Base-by-base conservation (phyloP, 1,140 invertebrate genomes). In the Papilio machaon region DNA sequence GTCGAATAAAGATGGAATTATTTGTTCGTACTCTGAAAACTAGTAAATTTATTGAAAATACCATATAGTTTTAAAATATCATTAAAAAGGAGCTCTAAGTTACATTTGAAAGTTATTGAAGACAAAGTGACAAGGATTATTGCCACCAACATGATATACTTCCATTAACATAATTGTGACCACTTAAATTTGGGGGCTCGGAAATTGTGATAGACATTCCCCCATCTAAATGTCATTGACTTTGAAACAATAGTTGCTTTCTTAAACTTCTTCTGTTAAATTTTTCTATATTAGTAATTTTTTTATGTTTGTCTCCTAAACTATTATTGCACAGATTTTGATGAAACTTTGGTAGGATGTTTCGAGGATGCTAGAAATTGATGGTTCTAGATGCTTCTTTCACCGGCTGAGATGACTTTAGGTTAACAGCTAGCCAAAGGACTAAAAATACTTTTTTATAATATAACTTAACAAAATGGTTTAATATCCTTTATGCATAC, bases 191-290 rank as follows among this genome's bases (percentile, higher is more conserved):
- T 82, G 78, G 84, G 82, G 75, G 64, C 83, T 67, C 73, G 83
- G 38, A 85, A 84, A 90, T 88, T 89, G 83, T 86, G 87, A 89
- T 89, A 85, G 88, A 88, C 85, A 83, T 81, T 79, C 83, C 84
- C 84, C 85, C 49, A 67, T 54, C 81, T 73, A 83, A 58, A 83
- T 84, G 88, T 86, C 88, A 88, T 81, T 87, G 87, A 85, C 87
- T 74, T 54, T 43, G 78, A 58, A 49, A 67, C 35, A 46, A 75
- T 54, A 49, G 58, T 30, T 47, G 30, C 64, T 15, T 70, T 70
- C 64, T 70, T 70, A 3, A 35, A 2, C 13, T 70, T 35, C 4
- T 30, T 35, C 30, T 70, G 10, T 35, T 70, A 70, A 70, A 70
- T 30, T 6, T 15, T 35, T 7, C 64, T 15, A 23, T 64, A 60